Conservation (phyloP, 2,888 invertebrate genomes). For the Chrysolina oricalcia region DNA sequence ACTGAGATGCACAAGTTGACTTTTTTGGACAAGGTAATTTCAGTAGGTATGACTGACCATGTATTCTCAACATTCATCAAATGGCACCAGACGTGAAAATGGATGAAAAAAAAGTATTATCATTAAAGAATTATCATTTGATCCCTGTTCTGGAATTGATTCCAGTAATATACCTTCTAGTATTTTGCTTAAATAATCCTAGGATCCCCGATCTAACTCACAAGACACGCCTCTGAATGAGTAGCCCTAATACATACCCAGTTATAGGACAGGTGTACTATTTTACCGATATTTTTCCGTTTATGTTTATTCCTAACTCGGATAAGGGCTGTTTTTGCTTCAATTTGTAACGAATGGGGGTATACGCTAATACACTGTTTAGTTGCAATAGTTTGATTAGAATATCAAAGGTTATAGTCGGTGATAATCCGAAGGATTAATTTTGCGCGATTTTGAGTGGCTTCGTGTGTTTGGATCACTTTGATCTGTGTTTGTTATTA, state of each 20-base stretch:
- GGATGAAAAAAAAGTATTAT: not conserved
- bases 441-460: slow-evolving; percentile 34
- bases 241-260: slow-evolving; percentile 40
- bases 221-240: slow-evolving; percentile 11
- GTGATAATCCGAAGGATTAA: slow-evolving; percentile 42
- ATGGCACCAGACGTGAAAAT: no score
- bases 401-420: slow-evolving; percentile 42
- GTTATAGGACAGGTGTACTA: slow-evolving; percentile 59
- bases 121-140: not conserved
- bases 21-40: no score
- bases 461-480: slow-evolving; percentile 29
- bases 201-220: not conserved
- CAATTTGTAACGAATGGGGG: slow-evolving; percentile 40
- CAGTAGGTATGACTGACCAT: no score
- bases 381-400: slow-evolving; percentile 46
- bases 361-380: slow-evolving; percentile 40
- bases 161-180: not conserved
- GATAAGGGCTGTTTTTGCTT: slow-evolving; percentile 53
- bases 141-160: not conserved
- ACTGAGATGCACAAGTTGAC: no score
- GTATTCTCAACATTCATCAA: no score
- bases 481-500: slow-evolving; percentile 36
- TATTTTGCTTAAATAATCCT: not conserved
- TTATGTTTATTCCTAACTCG: slow-evolving; percentile 55
- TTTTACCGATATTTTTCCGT: slow-evolving; percentile 52